Base-by-base conservation (phyloP, 1,140 invertebrate genomes). In the Ips nitidus region DNA sequence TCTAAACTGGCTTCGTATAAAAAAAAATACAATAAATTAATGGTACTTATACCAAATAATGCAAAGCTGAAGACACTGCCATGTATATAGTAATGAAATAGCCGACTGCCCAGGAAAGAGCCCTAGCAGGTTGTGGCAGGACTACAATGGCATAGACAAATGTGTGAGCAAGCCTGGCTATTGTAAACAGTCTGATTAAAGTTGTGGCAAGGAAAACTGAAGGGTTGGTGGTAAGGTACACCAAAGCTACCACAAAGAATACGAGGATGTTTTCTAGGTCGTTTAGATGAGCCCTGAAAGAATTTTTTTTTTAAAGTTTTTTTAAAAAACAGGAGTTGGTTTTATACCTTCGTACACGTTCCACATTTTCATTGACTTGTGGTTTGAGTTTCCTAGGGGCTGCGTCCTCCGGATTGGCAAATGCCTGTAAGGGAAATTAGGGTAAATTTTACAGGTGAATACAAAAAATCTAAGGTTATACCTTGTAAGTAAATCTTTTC, bases 201-300 rank as follows among this genome's bases (percentile, higher is more conserved):
- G 81, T 75, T 0, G 81, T 80, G 1, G 89, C 89, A 56, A 82
- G 63, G 2, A 69, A 71, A 0, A 79, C 74, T 38, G 78, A 74
- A 0, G 90, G 90, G 41, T 82, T 82, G 0, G 88, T 90, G 0
- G 85, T 78, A 22, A 89, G 76, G 75, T 90, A 92, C 22, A 90
- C 73, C 1, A 86, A 83, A 4, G 83, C 86, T 22, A 88, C 78
- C 2, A 89, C 75, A 73, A 89, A 83, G 75, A 91, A 92, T 2
- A 86, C 80, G 0, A 87, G 82, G 63, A 91, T 90, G 75, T 91
- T 92, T 80, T 92, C 91, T 73, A 92, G 75, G 75, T 92, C 91
- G 76, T 92, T 92, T 57, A 88, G 77, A 77, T 91, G 90, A 52
- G 89, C 89, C 69, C 90, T 84, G 73, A 71, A 82, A 81, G 1